A percentile compares a stretch with the other conserved stretches of the same genome.
Conservation (phyloP, 2,113 vertebrate genomes). For the Clarias batrachus region DNA sequence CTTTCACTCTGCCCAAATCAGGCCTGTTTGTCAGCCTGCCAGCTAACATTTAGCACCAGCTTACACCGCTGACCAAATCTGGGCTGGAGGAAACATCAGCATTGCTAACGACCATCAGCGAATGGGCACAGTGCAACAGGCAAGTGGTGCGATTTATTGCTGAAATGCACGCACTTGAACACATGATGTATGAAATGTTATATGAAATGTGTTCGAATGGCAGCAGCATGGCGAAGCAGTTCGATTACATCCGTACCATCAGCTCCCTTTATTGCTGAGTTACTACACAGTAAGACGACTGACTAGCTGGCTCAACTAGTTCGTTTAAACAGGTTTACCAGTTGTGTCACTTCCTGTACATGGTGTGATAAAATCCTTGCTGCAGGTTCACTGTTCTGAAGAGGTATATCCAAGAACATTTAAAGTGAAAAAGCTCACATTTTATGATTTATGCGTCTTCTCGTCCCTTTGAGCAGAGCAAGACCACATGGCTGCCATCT, state of each 20-base stretch:
- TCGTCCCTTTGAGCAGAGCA: conserved; percentile 50
- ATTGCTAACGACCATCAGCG: conserved; percentile 49
- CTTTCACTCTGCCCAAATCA: conserved; percentile 63
- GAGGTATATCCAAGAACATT: conserved; percentile 77
- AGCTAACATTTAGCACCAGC: conserved; percentile 59
- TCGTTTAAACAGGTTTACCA: conserved; percentile 67
- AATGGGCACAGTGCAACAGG: conserved; percentile 49
- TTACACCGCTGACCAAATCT: conserved; percentile 62
- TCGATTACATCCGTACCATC: conserved; percentile 56
- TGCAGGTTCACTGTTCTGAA: conserved; percentile 66
- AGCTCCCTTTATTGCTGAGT: conserved; percentile 73
- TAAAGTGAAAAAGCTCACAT: conserved; percentile 63
- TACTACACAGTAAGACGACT: conserved; percentile 70
- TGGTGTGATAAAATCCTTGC: conserved; percentile 61
- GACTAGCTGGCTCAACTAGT: conserved; percentile 68
- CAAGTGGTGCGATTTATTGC: conserved; percentile 43
- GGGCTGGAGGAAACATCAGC: conserved; percentile 56
- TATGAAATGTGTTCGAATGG: conserved; percentile 55
- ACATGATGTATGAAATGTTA: conserved; percentile 20
- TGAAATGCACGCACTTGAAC: conserved; percentile 51
- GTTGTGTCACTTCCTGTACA: conserved; percentile 58
- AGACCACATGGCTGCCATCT: conserved; percentile 68
- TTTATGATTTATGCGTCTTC: conserved; percentile 26
- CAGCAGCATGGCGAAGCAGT: conserved; percentile 65
- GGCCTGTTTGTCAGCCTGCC: conserved; percentile 63